These are phyloP conservation scores for Nettapus auritus DNA, from an alignment of 2,113 vertebrate genomes.

Conservation along the genomic window DNA sequence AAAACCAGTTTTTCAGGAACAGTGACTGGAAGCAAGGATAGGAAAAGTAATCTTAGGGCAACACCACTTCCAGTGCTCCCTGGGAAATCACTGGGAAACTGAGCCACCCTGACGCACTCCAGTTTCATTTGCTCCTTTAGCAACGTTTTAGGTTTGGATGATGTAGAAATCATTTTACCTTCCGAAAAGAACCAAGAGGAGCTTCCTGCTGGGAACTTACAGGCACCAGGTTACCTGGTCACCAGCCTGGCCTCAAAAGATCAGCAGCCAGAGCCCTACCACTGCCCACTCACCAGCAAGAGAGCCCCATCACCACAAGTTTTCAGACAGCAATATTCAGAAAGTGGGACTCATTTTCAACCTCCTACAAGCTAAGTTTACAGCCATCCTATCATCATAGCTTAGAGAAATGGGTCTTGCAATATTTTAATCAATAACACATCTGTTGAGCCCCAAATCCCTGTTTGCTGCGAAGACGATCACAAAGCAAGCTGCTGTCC, in stretches of 20 bases:
- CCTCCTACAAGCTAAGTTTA: not conserved
- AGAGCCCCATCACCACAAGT: not conserved
- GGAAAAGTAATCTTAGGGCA: conserved; percentile 13
- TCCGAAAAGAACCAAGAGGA: not conserved
- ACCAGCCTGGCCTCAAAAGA: not conserved
- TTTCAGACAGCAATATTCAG: not conserved
- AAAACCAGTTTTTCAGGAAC: conserved; percentile 40
- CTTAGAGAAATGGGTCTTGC: not conserved
- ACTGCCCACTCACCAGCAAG: not conserved
- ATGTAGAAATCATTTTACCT: not conserved
- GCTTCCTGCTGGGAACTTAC: not conserved
- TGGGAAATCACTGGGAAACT: not conserved
- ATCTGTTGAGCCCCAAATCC: not conserved
- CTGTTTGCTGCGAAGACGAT: not conserved
- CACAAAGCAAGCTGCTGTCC: not conserved
- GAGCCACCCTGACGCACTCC: not conserved
- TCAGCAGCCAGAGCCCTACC: not conserved
- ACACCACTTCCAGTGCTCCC: not conserved
- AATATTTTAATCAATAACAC: not conserved
- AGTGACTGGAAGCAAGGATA: not conserved
- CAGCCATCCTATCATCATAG: fast-evolving
- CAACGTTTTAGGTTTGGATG: not conserved
- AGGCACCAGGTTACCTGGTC: not conserved
- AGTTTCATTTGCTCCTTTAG: not conserved
- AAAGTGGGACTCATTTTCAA: not conserved